Evolutionary conservation across 2,113 vertebrate species (phyloP), one percentile per base, ranked within the genome.

Genomic region (Mus musculus): DNA sequence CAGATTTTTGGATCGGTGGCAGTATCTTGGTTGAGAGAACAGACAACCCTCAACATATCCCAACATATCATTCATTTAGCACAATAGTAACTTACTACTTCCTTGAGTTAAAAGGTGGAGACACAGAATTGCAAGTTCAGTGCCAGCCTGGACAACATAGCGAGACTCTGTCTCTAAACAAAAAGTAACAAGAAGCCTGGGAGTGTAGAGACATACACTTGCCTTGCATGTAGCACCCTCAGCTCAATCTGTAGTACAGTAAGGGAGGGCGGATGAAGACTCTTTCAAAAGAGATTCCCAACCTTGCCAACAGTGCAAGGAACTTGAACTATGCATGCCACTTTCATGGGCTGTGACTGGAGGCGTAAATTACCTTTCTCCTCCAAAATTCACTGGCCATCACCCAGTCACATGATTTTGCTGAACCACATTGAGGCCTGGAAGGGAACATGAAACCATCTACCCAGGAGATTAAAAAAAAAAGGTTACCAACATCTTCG

Each of bases 361-460:
- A 90, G 72, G 67, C 42, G 20, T 20, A 59, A 2, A 36, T 85
- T 67, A 77, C 11, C 71, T 86, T 96, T 89, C 59, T 80, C 52
- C n/a, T 67, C 63, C 56, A 87, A 30, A 95, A 81, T 72, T 39
- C 28, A 52, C 56, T 80, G 84, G 17, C 16, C 28, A 8, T 61
- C 77, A 65, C 49, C 89, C 67, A 46, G 22, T 94, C 89, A 46
- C 65, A 46, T 95, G 93, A 89, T 36, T 72, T 94, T 93, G 52
- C 11, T n/a, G 81, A 90, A 88, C 75, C 52, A 86, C 59, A 92
- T 28, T 95, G 59, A 1, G 63, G 30, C 13, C 65, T 95, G 49
- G 67, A 49, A 92, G 89, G 67, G 91, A 71, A 90, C 63, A 69
- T 5, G 56, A 86, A 75, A 87, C 5, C 39, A 52, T 85, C 75